Percentiles rank a stretch among this genome's conserved stretches.
Evolutionary conservation across 2,797 vertebrate genomes (phyloP).

Genomic region (Oryzias dopingdopingensis): DNA sequence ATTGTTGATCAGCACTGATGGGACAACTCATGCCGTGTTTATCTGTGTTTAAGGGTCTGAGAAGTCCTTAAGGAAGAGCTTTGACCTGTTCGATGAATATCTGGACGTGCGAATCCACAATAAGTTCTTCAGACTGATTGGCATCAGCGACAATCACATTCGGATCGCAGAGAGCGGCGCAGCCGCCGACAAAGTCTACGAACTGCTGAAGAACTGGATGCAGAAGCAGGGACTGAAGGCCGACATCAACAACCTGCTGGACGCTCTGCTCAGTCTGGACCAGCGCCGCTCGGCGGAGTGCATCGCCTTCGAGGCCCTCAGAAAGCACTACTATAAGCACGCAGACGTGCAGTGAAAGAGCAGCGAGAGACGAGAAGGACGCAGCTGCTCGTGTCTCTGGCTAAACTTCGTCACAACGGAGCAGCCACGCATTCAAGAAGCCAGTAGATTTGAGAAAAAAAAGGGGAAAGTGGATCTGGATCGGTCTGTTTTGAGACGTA

Average conservation of each 20-base stretch:
- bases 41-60: constrained; percentile 66
- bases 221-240: constrained; percentile 79
- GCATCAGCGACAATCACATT: constrained; percentile 79
- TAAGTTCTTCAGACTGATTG: constrained; percentile 82
- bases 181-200: constrained; percentile 77
- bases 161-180: constrained; percentile 70
- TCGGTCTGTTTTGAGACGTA: constrained; percentile 24
- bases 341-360: constrained; percentile 55
- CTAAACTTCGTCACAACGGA: constrained; percentile 59
- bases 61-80: constrained; percentile 78
- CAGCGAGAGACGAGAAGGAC: constrained; percentile 36
- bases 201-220: constrained; percentile 82
- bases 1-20: background rate
- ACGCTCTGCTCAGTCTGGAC: constrained; percentile 74
- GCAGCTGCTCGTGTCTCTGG: constrained; percentile 36
- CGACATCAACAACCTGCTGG: constrained; percentile 78
- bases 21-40: background rate
- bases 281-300: constrained; percentile 79
- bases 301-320: constrained; percentile 73
- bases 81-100: constrained; percentile 77
- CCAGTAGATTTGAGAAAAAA: constrained; percentile 63
- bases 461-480: constrained; percentile 48
- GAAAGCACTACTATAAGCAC: constrained; percentile 75
- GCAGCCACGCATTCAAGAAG: constrained; percentile 51
- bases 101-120: constrained; percentile 80